phyloP scores from a whole-genome alignment of 2,797 vertebrate genomes.

The Coreius guichenoti region DNA sequence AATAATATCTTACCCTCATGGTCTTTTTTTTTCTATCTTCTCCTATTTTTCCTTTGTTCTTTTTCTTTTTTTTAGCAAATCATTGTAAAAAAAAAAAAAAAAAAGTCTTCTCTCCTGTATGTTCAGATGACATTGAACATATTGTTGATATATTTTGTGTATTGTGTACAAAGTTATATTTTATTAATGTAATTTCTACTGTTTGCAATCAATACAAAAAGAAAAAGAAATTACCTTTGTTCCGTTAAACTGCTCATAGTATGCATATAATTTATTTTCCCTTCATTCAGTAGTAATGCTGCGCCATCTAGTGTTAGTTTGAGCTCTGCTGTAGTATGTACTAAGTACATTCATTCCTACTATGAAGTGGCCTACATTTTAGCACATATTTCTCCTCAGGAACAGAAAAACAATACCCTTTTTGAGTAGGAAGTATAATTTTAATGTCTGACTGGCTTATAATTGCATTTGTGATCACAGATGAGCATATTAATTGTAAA shows the following conservation, averaged over 20 bases:
- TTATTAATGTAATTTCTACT: background rate
- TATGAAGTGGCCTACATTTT: background rate
- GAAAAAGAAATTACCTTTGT: background rate
- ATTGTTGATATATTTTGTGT: too few relatives aligned
- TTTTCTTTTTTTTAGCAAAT: too few relatives aligned
- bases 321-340: background rate
- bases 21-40: too few relatives aligned
- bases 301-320: slow-evolving; percentile 10
- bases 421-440: background rate
- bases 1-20: too few relatives aligned
- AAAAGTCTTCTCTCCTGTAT: too few relatives aligned
- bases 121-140: too few relatives aligned
- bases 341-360: background rate
- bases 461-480: background rate
- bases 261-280: background rate
- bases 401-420: background rate
- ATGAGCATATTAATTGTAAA: too few relatives aligned
- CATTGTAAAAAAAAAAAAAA: too few relatives aligned
- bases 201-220: background rate
- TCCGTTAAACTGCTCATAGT: background rate
- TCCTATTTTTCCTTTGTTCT: too few relatives aligned
- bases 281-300: background rate
- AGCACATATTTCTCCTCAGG: background rate
- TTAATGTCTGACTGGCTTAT: background rate
- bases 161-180: background rate